These are phyloP conservation scores for Scaptomyza reducta DNA, from an alignment of 2,888 invertebrate genomes.

Conservation along the genomic window DNA sequence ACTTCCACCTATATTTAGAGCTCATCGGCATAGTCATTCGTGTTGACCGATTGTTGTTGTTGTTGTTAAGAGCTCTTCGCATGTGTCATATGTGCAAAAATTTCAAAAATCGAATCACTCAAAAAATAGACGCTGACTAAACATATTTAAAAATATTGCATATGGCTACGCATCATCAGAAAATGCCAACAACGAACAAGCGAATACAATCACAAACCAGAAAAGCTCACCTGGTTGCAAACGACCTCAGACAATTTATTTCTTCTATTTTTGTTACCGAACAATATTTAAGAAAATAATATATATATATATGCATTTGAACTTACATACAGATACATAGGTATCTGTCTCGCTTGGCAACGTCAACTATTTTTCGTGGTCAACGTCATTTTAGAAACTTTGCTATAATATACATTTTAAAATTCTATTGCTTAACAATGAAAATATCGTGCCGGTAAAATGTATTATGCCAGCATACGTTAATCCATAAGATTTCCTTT, in stretches of 20 bases:
- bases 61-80: slow-evolving; percentile 42
- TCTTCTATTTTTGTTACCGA: slow-evolving; percentile 44
- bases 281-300: slow-evolving; percentile 42
- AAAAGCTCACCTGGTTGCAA: slow-evolving; percentile 66
- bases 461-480: no score
- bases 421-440: neutral
- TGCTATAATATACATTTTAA: slow-evolving; percentile 13
- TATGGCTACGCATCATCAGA: slow-evolving; percentile 38
- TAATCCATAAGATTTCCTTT: no score
- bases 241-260: slow-evolving; percentile 64
- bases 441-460: no score
- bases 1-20: slow-evolving; percentile 49
- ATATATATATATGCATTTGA: neutral
- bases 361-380: slow-evolving; percentile 51
- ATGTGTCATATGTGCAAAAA: slow-evolving; percentile 78
- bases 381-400: slow-evolving; percentile 55
- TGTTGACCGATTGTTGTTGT: slow-evolving; percentile 27
- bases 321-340: neutral
- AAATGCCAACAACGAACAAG: slow-evolving; percentile 37
- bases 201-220: slow-evolving; percentile 20
- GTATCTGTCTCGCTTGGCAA: slow-evolving; percentile 48
- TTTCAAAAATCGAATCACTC: slow-evolving; percentile 65
- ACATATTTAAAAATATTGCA: slow-evolving; percentile 68
- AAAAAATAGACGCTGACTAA: slow-evolving; percentile 71
- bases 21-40: slow-evolving; percentile 40